Conservation (phyloP, 2,797 vertebrate genomes). For the Lateolabrax maculatus region DNA sequence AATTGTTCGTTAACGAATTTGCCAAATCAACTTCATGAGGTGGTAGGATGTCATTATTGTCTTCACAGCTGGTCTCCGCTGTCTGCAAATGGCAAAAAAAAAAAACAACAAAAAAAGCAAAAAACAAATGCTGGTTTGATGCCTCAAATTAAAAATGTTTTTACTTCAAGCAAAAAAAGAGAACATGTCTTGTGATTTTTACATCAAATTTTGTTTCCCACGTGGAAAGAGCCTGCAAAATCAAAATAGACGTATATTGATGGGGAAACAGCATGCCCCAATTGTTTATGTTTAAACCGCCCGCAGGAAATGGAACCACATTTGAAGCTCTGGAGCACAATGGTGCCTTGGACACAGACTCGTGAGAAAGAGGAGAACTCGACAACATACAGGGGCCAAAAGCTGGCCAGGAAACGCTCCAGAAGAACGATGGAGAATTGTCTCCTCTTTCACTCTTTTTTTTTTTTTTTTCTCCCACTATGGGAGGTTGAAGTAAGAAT, state of each 20-base stretch:
- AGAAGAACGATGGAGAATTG: slow-evolving; percentile 44
- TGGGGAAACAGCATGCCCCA: slow-evolving; percentile 20
- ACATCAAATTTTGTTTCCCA: slow-evolving; percentile 8
- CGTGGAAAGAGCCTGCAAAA: slow-evolving; percentile 5
- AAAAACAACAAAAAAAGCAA: background rate
- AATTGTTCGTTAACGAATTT: background rate
- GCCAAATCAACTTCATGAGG: background rate
- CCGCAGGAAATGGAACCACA: slow-evolving; percentile 62
- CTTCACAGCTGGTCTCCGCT: background rate
- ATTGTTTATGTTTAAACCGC: slow-evolving; percentile 56
- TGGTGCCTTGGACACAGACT: slow-evolving; percentile 40
- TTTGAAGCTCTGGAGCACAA: slow-evolving; percentile 53
- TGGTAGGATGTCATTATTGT: background rate
- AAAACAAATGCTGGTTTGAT: no score
- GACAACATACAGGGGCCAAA: slow-evolving; percentile 8
- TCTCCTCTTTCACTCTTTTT: slow-evolving; percentile 50
- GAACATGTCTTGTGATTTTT: slow-evolving; percentile 19
- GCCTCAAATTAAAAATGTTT: background rate
- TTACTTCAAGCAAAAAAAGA: background rate
- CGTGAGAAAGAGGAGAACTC: slow-evolving; percentile 57
- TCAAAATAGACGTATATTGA: slow-evolving; percentile 24
- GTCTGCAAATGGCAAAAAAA: background rate
- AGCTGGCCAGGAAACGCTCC: slow-evolving; percentile 37
- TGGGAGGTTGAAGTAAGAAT: slow-evolving; percentile 27
- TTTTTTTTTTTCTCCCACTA: no score